Percentiles rank a stretch among this genome's conserved stretches.
Conservation (phyloP, 2,888 invertebrate genomes). For the Gortyna flavago region DNA sequence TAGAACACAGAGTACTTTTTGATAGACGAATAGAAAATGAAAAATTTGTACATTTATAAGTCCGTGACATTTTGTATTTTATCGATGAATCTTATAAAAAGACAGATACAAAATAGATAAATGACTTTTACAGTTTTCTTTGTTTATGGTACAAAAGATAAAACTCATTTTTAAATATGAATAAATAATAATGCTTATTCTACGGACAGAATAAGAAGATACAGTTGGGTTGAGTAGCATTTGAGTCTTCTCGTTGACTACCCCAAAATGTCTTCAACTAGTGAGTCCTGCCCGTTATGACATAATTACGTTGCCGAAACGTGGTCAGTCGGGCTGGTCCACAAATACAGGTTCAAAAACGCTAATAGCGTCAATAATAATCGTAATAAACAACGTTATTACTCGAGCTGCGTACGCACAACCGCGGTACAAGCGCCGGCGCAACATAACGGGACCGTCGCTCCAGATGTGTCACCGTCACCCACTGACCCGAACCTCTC, state of each 20-base stretch:
- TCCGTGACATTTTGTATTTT: too few relatives aligned
- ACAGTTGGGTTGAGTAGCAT: not conserved
- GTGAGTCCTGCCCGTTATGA: not conserved
- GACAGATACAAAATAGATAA: not conserved
- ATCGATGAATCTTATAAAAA: not conserved
- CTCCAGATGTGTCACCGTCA: constrained; percentile 70
- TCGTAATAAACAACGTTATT: constrained; percentile 41
- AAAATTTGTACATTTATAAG: too few relatives aligned
- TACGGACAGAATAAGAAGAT: not conserved
- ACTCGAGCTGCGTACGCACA: constrained; percentile 40
- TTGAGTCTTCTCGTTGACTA: not conserved
- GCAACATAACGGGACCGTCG: constrained; percentile 71
- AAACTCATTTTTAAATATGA: not conserved
- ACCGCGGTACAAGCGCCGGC: constrained; percentile 30
- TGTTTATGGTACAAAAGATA: not conserved
- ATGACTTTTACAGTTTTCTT: not conserved
- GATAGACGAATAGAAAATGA: too few relatives aligned
- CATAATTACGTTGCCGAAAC: not conserved
- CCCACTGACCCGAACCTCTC: constrained; percentile 66
- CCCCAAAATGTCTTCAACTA: not conserved
- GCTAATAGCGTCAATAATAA: constrained; percentile 7
- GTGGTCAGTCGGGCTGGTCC: not conserved
- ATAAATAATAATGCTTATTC: not conserved
- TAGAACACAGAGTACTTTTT: too few relatives aligned
- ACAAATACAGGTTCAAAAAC: not conserved